These are phyloP conservation scores for Xiphydria camelus DNA, from an alignment of 2,888 invertebrate species.

Conservation along the genomic window DNA sequence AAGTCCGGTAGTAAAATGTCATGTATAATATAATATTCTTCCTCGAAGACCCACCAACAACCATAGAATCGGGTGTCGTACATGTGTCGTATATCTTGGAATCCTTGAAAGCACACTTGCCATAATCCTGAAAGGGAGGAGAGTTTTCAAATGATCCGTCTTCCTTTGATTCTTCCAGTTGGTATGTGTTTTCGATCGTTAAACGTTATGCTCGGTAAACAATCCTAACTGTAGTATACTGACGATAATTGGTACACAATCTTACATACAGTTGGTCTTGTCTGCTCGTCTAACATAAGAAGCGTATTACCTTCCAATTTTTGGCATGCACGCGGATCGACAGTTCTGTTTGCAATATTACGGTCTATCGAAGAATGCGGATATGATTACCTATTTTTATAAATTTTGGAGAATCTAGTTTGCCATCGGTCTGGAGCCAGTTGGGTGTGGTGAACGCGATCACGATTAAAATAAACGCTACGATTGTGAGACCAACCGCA, in stretches of 20 bases:
- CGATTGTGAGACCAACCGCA: conserved; percentile 78
- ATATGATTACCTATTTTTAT: conserved; percentile 79
- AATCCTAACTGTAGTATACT: no score
- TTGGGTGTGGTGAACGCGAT: conserved; percentile 93
- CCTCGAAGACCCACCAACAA: conserved; percentile 98
- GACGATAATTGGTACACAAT: no score
- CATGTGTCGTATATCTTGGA: conserved; percentile 82
- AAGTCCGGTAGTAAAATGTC: conserved; percentile 88
- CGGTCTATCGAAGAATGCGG: no score
- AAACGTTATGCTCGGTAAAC: no score
- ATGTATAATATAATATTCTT: conserved; percentile 93
- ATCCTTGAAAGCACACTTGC: conserved; percentile 91
- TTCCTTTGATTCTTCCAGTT: no score
- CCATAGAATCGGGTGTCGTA: conserved; percentile 84
- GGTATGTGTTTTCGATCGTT: no score
- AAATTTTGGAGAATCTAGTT: conserved; percentile 77
- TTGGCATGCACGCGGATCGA: no score
- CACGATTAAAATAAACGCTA: conserved; percentile 80
- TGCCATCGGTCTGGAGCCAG: conserved; percentile 92
- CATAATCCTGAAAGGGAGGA: conserved; percentile 74
- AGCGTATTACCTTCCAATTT: no score
- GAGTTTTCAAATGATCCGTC: conserved; percentile 2
- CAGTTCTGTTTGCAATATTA: conserved; percentile 24
- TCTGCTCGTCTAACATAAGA: no score
- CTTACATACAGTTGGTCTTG: no score